Percentiles rank a stretch among this genome's conserved stretches.
These are phyloP conservation scores for Artibeus lituratus DNA, from an alignment of 2,797 vertebrate species.

Conservation along the genomic window DNA sequence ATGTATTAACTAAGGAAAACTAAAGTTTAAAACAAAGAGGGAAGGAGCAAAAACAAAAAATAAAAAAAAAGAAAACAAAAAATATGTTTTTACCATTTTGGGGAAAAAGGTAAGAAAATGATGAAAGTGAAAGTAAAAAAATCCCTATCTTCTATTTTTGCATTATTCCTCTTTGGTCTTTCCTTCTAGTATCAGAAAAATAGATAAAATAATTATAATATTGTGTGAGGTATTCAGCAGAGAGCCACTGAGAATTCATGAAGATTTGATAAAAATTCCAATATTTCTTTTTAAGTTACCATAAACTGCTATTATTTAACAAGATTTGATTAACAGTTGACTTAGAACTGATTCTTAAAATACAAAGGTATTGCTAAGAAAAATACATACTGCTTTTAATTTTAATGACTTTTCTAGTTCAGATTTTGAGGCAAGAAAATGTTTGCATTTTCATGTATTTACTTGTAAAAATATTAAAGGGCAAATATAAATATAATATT, in stretches of 20 bases:
- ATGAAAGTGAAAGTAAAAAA: not conserved
- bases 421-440: not conserved
- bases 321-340: not conserved
- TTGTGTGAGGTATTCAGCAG: not conserved
- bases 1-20: not conserved
- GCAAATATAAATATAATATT: not conserved
- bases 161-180: not conserved
- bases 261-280: constrained; percentile 16
- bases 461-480: not conserved
- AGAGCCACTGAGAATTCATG: not conserved
- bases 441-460: not conserved
- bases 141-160: not conserved
- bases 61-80: not conserved
- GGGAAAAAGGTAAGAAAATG: not conserved
- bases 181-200: not conserved
- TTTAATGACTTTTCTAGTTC: not conserved
- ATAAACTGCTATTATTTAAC: not conserved
- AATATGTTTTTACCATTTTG: not conserved
- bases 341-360: not conserved
- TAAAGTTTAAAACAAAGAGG: not conserved
- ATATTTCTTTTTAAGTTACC: constrained; percentile 3
- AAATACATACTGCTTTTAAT: not conserved
- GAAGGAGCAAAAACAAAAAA: not conserved
- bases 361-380: not conserved
- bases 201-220: not conserved